Conservation (phyloP, 2,888 invertebrate genomes). For the Mamestra brassicae region DNA sequence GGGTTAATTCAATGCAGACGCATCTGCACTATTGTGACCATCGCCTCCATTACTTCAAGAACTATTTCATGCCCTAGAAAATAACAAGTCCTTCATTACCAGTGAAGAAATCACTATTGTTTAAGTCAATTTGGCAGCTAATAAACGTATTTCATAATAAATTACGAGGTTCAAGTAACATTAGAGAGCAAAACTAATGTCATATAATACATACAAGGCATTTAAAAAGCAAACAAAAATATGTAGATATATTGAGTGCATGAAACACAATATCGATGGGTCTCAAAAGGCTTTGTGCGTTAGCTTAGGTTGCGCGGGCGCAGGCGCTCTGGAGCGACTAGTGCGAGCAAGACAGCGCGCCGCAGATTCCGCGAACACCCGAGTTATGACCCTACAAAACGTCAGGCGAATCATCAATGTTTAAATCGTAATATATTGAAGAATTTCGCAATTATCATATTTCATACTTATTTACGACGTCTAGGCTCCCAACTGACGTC, state of each 20-base stretch:
- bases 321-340: slow-evolving; percentile 10
- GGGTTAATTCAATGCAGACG: too few species aligned
- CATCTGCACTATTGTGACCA: not conserved
- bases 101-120: slow-evolving; percentile 28
- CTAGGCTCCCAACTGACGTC: slow-evolving; percentile 88
- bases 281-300: slow-evolving; percentile 70
- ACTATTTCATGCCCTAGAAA: slow-evolving; percentile 16
- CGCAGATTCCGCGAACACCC: slow-evolving; percentile 83
- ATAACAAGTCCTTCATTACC: not conserved
- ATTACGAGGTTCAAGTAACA: slow-evolving; percentile 55
- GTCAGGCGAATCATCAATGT: slow-evolving; percentile 89
- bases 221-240: slow-evolving; percentile 76
- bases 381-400: slow-evolving; percentile 89
- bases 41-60: slow-evolving; percentile 1
- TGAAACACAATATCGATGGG: slow-evolving; percentile 73
- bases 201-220: slow-evolving; percentile 72
- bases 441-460: slow-evolving; percentile 91
- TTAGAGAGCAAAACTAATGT: slow-evolving; percentile 64
- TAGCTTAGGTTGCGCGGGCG: slow-evolving; percentile 53
- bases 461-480: slow-evolving; percentile 90
- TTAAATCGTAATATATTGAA: slow-evolving; percentile 91
- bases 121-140: slow-evolving; percentile 43
- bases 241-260: slow-evolving; percentile 65
- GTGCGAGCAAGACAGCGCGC: slow-evolving; percentile 61
- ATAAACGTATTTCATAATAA: slow-evolving; percentile 59